Percentiles rank a stretch among this genome's conserved stretches.
phyloP scores from a whole-genome alignment of 2,888 invertebrate genomes.

The Drosophila leonis region DNA sequence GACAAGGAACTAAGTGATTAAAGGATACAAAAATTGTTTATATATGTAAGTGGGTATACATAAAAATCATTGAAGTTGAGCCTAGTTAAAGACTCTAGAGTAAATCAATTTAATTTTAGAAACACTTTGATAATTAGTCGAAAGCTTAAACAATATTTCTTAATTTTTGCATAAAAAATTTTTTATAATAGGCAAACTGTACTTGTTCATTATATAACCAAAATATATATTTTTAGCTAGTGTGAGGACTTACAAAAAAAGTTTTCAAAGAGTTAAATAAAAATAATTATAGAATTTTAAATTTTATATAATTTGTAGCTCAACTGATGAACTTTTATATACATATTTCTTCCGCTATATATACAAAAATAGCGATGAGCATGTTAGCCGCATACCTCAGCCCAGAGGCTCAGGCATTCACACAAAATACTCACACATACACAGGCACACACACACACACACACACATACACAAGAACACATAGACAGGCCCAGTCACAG shows the following conservation, averaged over 20 bases:
- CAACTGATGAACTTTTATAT: constrained; percentile 11
- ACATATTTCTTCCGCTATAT: constrained; percentile 44
- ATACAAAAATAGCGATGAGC: constrained; percentile 75
- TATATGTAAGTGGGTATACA: not conserved
- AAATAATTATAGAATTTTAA: not conserved
- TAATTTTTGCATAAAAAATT: not conserved
- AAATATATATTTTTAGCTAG: not conserved
- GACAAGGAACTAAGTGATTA: constrained; percentile 27
- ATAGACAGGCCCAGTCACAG: constrained; percentile 7
- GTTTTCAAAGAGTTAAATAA: not conserved
- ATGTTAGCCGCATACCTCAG: constrained; percentile 54
- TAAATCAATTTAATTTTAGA: not conserved
- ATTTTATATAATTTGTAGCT: constrained; percentile 34
- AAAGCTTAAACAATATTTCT: not conserved
- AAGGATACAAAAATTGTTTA: constrained; percentile 8
- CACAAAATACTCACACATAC: constrained; percentile 32
- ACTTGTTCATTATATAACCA: constrained; percentile 37
- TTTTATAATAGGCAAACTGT: constrained; percentile 14
- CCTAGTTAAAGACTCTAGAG: not conserved
- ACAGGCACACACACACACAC: constrained; percentile 10
- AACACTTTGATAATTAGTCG: not conserved
- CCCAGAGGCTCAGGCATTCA: constrained; percentile 39
- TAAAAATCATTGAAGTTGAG: not conserved
- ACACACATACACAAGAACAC: constrained; percentile 9
- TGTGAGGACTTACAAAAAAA: not conserved